phyloP scores from a whole-genome alignment of 2,113 vertebrate genomes.

The Aspidoscelis tigris region DNA sequence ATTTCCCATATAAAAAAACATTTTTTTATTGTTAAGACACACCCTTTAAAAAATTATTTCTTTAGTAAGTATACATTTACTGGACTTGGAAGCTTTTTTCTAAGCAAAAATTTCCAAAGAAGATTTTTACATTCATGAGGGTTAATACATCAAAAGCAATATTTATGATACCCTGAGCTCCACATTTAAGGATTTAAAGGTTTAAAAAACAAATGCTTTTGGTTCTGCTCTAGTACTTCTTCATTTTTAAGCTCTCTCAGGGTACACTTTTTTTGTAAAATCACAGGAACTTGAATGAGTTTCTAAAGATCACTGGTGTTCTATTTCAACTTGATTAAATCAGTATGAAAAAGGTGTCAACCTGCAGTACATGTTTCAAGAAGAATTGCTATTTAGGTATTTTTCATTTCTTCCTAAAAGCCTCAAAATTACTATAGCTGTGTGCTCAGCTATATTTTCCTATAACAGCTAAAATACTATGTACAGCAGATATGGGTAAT shows the following conservation, averaged over 20 bases:
- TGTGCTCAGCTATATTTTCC: constrained; percentile 37
- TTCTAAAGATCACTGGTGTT: constrained; percentile 12
- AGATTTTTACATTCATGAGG: background rate
- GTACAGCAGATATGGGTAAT: constrained; percentile 25
- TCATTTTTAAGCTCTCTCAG: background rate
- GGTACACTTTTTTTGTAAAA: background rate
- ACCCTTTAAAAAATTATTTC: background rate
- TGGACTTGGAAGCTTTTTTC: background rate
- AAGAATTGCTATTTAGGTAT: constrained; percentile 27
- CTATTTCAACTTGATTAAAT: constrained; percentile 19
- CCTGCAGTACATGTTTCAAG: constrained; percentile 27
- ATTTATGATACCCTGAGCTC: background rate
- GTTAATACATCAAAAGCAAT: background rate
- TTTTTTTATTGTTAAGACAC: background rate
- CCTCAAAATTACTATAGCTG: background rate
- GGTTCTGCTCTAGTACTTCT: background rate
- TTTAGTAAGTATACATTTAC: background rate
- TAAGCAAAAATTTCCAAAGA: background rate
- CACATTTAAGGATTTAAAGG: background rate
- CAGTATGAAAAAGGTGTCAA: background rate
- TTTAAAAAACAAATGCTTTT: background rate
- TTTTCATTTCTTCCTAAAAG: constrained; percentile 43
- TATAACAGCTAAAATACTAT: constrained; percentile 40
- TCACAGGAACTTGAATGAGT: background rate
- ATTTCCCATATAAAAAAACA: background rate